Evolutionary conservation across 2,113 vertebrate species (phyloP).

Genomic region (Chaetodon auriga): DNA sequence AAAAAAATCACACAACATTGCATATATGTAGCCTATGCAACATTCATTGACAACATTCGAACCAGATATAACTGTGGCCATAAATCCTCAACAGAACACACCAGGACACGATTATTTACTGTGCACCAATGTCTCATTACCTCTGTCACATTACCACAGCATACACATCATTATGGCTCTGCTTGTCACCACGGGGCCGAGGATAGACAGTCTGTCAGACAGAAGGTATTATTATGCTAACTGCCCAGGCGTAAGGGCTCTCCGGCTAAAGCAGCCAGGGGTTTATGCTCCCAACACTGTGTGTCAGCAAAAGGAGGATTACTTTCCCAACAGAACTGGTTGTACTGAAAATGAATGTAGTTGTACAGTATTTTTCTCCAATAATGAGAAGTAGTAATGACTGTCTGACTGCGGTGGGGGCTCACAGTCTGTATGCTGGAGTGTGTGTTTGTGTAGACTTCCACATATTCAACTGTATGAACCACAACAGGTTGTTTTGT

Average conservation of each 20-base stretch:
- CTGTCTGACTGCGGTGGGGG: neutral
- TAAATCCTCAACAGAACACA: conserved; percentile 59
- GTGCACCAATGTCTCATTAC: conserved; percentile 46
- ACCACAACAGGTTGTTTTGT: neutral
- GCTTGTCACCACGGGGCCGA: conserved; percentile 53
- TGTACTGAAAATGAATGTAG: conserved; percentile 19
- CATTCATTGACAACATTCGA: neutral
- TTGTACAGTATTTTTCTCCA: conserved; percentile 1
- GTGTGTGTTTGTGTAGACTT: neutral
- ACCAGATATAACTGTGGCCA: conserved; percentile 9
- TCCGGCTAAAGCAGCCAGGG: conserved; percentile 4
- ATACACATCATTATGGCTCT: conserved; percentile 69
- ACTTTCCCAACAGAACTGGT: neutral
- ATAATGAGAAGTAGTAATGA: conserved; percentile 40
- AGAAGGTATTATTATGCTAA: conserved; percentile 61
- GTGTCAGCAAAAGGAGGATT: conserved; percentile 22
- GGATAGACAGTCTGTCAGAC: conserved; percentile 56
- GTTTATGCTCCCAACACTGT: conserved; percentile 25
- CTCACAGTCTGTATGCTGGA: too few species aligned
- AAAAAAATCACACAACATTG: neutral
- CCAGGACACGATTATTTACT: conserved; percentile 60
- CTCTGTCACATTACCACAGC: conserved; percentile 40
- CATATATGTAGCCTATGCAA: neutral
- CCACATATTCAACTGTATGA: neutral
- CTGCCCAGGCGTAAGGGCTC: conserved; percentile 11